These are phyloP conservation scores for Pristis pectinata DNA, from an alignment of 2,797 vertebrate species.

Conservation along the genomic window DNA sequence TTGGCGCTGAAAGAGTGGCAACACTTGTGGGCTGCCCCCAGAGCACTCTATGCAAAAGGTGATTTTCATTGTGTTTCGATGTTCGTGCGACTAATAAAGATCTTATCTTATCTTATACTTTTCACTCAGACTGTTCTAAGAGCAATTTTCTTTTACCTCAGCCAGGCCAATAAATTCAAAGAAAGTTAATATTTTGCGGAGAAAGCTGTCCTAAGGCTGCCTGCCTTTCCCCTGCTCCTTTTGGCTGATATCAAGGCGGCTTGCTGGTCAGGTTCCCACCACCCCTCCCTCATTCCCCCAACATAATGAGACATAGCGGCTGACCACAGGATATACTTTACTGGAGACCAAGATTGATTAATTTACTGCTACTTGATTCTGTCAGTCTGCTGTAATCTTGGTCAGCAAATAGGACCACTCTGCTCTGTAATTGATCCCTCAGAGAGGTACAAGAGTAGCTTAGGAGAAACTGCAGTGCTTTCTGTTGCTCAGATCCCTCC, in stretches of 20 bases:
- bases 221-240: not conserved
- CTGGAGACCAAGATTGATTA: too few species aligned
- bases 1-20: too few species aligned
- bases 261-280: not conserved
- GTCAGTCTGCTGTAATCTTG: not conserved
- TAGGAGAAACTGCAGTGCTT: not conserved
- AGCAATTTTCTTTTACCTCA: not conserved
- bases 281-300: not conserved
- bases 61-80: too few species aligned
- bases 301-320: not conserved
- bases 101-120: too few species aligned
- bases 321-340: not conserved
- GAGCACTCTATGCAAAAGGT: too few species aligned
- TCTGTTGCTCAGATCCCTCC: not conserved
- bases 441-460: not conserved
- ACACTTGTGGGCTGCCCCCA: too few species aligned
- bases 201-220: not conserved
- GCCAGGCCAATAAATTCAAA: not conserved
- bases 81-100: too few species aligned
- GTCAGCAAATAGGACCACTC: not conserved
- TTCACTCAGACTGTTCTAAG: not conserved
- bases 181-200: not conserved
- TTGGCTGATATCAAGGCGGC: not conserved
- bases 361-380: not conserved
- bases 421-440: slow-evolving; percentile 20